Evolutionary conservation across 2,888 invertebrate species (phyloP), one percentile per base, ranked within the genome.

Genomic region (Chloroclysta siterata): DNA sequence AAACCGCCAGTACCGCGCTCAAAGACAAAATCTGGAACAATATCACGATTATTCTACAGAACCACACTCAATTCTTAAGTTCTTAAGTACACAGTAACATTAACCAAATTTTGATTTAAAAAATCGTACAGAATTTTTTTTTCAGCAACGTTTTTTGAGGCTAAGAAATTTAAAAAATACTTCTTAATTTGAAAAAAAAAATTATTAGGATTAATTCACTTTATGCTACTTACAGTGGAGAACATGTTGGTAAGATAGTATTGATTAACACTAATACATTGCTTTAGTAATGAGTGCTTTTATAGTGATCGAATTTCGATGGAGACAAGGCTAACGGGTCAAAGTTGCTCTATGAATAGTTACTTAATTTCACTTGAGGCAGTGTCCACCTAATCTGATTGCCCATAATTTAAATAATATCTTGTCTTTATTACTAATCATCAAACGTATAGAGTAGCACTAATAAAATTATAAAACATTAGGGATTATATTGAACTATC

Each of bases 1-100:
- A 85, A 50, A 93, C 84, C 52, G 89, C 89, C 76, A 93, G 69
- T 63, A 92, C 75, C 60, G 89, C 87, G 79, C 87, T 80, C 72
- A 93, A 46, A 58, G 82, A 76, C 46, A 90, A 52, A 52, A 90
- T 76, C 90, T 91, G 77, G 7, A 78, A 80, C 62, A 70, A 53
- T n/a, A 41, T 48, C 47, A 66, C 52, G 46, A n/a, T 36, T 53
- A 28, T 8, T 46, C 0, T 11, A 39, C 36, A 11, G 2, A 8
- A 1, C 36, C 11, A 0, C 36, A 36, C 36, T 36, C 0, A 36
- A n/a, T n/a, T n/a, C n/a, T n/a, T n/a, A 22, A 22, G 1, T 22
- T 22, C 22, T 22, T 22, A 22, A 22, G 22, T 22, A 2, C 3
- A 3, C 2, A 22, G 22, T 2, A 22, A 22, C 22, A 2, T 22